Evolutionary conservation across 2,113 vertebrate genomes (phyloP).

Genomic region (Paramisgurnus dabryanus): DNA sequence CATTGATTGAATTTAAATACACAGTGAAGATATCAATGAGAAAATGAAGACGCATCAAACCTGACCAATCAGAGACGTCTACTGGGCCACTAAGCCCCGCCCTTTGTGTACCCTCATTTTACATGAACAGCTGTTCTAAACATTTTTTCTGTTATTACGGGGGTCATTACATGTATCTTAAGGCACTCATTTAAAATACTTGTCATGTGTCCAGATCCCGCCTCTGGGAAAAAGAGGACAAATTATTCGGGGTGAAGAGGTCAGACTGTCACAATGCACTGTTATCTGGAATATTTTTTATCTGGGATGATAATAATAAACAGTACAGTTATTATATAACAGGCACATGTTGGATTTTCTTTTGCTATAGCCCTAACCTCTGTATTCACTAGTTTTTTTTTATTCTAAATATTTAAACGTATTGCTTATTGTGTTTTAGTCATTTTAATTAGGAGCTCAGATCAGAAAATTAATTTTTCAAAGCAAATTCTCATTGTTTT

Average conservation of each 20-base stretch:
- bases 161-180: background rate
- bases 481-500: too few relatives aligned
- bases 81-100: background rate
- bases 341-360: too few relatives aligned
- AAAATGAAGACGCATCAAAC: background rate
- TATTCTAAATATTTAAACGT: too few relatives aligned
- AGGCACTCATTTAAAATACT: background rate
- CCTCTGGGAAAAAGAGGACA: conserved; percentile 58
- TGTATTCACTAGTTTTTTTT: too few relatives aligned
- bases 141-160: background rate
- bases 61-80: background rate
- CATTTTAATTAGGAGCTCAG: too few relatives aligned
- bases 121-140: background rate
- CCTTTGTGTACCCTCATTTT: background rate
- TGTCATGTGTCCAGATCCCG: conserved; percentile 59
- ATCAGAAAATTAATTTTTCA: too few relatives aligned
- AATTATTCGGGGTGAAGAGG: conserved; percentile 59
- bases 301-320: conserved; percentile 3
- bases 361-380: too few relatives aligned
- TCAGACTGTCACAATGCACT: conserved; percentile 31
- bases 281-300: background rate
- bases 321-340: background rate
- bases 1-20: conserved; percentile 47
- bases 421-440: too few relatives aligned
- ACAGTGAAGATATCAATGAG: background rate